Conservation (phyloP, 53 echinoderm and acorn worm genomes). For the Luidia sarsii region DNA sequence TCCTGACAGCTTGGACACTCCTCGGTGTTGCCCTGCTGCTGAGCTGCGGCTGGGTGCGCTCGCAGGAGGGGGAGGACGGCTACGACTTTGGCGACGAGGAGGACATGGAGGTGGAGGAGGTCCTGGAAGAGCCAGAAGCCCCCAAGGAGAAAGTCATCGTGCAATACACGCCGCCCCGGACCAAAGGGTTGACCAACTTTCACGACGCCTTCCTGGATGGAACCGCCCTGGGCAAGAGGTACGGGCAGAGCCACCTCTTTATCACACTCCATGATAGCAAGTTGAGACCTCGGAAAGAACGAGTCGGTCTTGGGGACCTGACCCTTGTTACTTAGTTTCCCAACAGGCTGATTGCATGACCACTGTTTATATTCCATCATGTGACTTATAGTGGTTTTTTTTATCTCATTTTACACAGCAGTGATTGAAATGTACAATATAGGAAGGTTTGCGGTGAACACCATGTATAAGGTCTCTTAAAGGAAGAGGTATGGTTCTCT, state of each 20-base stretch:
- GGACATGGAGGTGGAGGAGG: constrained; percentile 16
- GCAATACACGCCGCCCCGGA: constrained; percentile 10
- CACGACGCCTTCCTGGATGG: constrained; percentile 27
- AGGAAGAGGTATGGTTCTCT: no score
- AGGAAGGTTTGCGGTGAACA: no score
- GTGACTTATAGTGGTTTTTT: no score
- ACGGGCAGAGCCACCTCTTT: background rate
- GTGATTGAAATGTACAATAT: no score
- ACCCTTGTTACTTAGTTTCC: no score
- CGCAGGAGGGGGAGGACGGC: constrained; percentile 20
- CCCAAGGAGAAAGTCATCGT: constrained; percentile 29
- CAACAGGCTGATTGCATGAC: no score
- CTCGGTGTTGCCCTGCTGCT: background rate
- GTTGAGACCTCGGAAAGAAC: no score
- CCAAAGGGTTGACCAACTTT: constrained; percentile 27
- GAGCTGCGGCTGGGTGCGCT: background rate
- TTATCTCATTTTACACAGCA: no score
- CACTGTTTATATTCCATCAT: no score
- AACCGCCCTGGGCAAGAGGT: constrained; percentile 27
- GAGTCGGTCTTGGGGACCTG: no score
- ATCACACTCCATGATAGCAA: no score
- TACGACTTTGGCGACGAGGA: constrained; percentile 16
- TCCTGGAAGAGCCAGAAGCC: constrained; percentile 20
- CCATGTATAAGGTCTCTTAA: no score
- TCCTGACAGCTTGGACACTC: background rate